Percentiles rank a stretch among this genome's conserved stretches.
These are phyloP conservation scores for Neosilurus mollespiculum DNA, from an alignment of 2,797 vertebrate species.

Conservation along the genomic window DNA sequence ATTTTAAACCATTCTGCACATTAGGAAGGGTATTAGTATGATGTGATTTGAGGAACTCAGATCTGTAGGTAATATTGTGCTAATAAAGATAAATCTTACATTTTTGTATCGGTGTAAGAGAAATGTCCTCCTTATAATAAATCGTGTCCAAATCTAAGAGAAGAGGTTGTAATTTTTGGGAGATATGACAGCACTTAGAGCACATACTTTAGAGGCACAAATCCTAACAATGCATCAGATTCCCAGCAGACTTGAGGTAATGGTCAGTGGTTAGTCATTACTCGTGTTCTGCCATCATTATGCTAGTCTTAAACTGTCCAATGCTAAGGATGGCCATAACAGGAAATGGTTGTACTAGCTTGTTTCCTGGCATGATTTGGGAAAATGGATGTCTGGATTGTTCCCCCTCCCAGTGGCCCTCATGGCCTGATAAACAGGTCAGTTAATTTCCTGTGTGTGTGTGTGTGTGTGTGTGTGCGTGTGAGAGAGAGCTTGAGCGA, in stretches of 20 bases:
- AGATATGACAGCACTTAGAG: neutral
- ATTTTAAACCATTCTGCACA: neutral
- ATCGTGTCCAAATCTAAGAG: neutral
- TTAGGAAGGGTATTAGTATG: neutral
- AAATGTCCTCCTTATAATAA: neutral
- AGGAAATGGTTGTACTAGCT: constrained; percentile 77
- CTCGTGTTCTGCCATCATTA: neutral
- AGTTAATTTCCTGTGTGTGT: constrained; percentile 52
- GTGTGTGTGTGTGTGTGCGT: neutral
- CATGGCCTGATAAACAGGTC: constrained; percentile 46
- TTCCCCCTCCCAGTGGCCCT: constrained; percentile 46
- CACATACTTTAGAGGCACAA: neutral
- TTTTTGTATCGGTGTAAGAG: neutral
- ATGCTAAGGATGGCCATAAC: constrained; percentile 68
- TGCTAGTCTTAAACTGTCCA: constrained; percentile 55
- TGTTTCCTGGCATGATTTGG: constrained; percentile 72
- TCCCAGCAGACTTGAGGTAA: constrained; percentile 6
- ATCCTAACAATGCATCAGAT: constrained; percentile 1
- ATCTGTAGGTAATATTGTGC: neutral
- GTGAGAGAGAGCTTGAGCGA: no score
- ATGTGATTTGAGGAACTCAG: neutral
- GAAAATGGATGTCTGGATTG: constrained; percentile 63
- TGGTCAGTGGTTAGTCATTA: constrained; percentile 23
- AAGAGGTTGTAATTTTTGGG: neutral
- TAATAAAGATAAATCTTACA: neutral